phyloP scores from a whole-genome alignment of 92 coral and sea anemone species.

The Actinostola sp. region DNA sequence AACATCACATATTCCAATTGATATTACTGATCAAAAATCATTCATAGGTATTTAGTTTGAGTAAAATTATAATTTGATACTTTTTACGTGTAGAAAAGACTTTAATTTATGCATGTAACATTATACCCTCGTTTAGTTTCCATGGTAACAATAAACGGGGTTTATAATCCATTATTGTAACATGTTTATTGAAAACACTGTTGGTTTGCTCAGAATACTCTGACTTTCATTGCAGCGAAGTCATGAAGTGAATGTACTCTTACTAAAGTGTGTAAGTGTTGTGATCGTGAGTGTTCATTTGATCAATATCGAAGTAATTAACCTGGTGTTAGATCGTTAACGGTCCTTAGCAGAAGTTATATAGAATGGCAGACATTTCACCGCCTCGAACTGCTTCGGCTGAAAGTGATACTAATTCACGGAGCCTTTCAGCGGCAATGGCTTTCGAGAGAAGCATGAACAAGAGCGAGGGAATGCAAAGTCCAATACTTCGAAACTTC shows the following conservation, averaged over 20 bases:
- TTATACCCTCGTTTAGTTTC: slow-evolving; percentile 11
- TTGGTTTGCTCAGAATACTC: too few species aligned
- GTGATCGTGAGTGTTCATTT: slow-evolving; percentile 13
- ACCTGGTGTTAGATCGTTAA: slow-evolving; percentile 34
- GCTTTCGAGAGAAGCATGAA: slow-evolving; percentile 56
- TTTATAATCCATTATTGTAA: slow-evolving; percentile 7
- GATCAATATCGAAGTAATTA: slow-evolving; percentile 18
- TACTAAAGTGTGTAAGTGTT: neutral
- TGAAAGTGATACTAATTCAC: slow-evolving; percentile 24
- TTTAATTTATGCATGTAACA: slow-evolving; percentile 1
- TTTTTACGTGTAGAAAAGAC: too few species aligned
- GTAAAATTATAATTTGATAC: too few species aligned
- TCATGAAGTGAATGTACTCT: too few species aligned
- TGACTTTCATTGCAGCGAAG: too few species aligned
- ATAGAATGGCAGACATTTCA: slow-evolving; percentile 13
- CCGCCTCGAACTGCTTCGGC: slow-evolving; percentile 23
- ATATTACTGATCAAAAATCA: too few species aligned
- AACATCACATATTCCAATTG: too few species aligned
- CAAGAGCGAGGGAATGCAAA: slow-evolving; percentile 66
- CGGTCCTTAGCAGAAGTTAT: neutral
- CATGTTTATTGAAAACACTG: too few species aligned
- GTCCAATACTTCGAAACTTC: slow-evolving; percentile 75
- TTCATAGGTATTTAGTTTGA: too few species aligned
- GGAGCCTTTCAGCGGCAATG: slow-evolving; percentile 66
- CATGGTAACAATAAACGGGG: slow-evolving; percentile 26